A percentile compares a stretch with the other conserved stretches of the same genome.
These are phyloP conservation scores for Fabriciana adippe DNA, from an alignment of 2,888 invertebrate species.

Conservation along the genomic window DNA sequence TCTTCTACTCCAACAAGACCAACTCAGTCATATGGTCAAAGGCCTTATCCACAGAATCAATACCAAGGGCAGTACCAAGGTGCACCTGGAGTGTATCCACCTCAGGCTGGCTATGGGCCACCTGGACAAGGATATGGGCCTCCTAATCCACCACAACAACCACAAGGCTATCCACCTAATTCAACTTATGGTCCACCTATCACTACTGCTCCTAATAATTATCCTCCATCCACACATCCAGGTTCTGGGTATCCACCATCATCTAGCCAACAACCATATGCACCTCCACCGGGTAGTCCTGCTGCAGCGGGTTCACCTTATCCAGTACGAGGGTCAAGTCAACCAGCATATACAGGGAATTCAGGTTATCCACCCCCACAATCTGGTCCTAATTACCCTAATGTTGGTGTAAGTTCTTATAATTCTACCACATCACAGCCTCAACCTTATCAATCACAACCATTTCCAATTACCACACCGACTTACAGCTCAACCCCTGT, in stretches of 20 bases:
- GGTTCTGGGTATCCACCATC: slow-evolving; percentile 74
- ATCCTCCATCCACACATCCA: slow-evolving; percentile 79
- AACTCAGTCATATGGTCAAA: slow-evolving; percentile 86
- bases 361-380: slow-evolving; percentile 75
- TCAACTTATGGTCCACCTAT: slow-evolving; percentile 84
- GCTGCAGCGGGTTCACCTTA: slow-evolving; percentile 71
- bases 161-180: slow-evolving; percentile 86
- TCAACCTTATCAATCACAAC: slow-evolving; percentile 76
- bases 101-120: slow-evolving; percentile 86
- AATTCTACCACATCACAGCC: slow-evolving; percentile 76
- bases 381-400: slow-evolving; percentile 70
- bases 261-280: slow-evolving; percentile 74
- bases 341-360: slow-evolving; percentile 74
- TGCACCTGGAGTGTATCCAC: slow-evolving; percentile 83
- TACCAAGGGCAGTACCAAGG: slow-evolving; percentile 84
- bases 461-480: slow-evolving; percentile 75
- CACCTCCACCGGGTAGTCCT: slow-evolving; percentile 75
- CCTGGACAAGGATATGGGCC: slow-evolving; percentile 85
- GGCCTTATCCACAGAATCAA: slow-evolving; percentile 86
- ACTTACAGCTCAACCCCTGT: slow-evolving; percentile 81
- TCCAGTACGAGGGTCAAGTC: slow-evolving; percentile 68
- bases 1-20: slow-evolving; percentile 82
- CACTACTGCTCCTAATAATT: slow-evolving; percentile 81
- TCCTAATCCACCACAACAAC: slow-evolving; percentile 83
- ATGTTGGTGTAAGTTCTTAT: slow-evolving; percentile 75